phyloP scores from a whole-genome alignment of 2,888 invertebrate species.

The Drosophila vallismaia region DNA sequence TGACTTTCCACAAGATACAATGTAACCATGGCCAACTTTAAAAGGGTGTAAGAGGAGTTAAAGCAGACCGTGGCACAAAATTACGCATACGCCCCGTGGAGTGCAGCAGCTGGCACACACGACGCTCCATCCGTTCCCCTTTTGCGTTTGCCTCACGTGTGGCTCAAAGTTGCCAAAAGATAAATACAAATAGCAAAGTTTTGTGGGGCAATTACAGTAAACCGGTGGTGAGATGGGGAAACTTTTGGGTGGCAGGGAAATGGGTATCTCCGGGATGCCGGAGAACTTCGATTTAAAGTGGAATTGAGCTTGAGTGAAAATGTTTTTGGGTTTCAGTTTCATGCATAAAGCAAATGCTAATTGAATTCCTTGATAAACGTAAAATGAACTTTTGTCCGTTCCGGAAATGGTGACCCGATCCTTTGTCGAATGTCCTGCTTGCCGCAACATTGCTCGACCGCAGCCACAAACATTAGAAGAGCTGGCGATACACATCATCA shows the following conservation, averaged over 20 bases:
- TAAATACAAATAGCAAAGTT: constrained; percentile 65
- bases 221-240: constrained; percentile 5
- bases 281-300: constrained; percentile 19
- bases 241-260: constrained; percentile 6
- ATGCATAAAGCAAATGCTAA: constrained; percentile 74
- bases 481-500: constrained; percentile 52
- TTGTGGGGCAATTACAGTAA: constrained; percentile 41
- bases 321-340: constrained; percentile 45
- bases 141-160: constrained; percentile 30
- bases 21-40: constrained; percentile 21
- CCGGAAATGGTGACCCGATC: constrained; percentile 19
- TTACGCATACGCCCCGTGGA: constrained; percentile 67
- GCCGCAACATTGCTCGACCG: constrained; percentile 46
- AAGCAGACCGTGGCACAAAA: constrained; percentile 28
- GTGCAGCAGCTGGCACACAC: constrained; percentile 44
- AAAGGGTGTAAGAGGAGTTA: constrained; percentile 14
- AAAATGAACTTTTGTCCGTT: constrained; percentile 46
- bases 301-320: constrained; percentile 9
- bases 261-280: not conserved
- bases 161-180: constrained; percentile 58
- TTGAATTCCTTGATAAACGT: constrained; percentile 64
- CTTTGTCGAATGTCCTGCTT: constrained; percentile 16
- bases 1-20: constrained; percentile 12
- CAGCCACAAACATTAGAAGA: constrained; percentile 65
- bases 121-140: constrained; percentile 3